Evolutionary conservation across 2,888 invertebrate genomes (phyloP).

Genomic region (Folsomia manolachei): DNA sequence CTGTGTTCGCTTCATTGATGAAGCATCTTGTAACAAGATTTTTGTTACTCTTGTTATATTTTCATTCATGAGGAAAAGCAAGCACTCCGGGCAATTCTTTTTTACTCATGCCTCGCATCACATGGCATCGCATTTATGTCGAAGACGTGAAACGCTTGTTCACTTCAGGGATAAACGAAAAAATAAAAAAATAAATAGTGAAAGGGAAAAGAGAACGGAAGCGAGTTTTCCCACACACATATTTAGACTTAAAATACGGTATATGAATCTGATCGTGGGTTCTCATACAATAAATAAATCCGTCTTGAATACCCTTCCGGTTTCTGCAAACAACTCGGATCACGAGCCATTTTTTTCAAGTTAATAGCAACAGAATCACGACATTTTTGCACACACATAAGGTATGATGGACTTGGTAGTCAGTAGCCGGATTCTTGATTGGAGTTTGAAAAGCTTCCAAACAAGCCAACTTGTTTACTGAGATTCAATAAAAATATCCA

Average conservation of each 20-base stretch:
- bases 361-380: background rate
- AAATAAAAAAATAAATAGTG: background rate
- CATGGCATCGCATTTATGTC: background rate
- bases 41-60: no score
- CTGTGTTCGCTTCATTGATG: background rate
- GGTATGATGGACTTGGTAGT: slow-evolving; percentile 2
- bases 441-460: slow-evolving; percentile 1
- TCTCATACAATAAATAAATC: background rate
- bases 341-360: background rate
- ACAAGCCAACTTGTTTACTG: slow-evolving; percentile 3
- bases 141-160: background rate
- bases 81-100: background rate
- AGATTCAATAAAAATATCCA: slow-evolving; percentile 5
- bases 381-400: slow-evolving; percentile 5
- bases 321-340: background rate
- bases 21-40: background rate
- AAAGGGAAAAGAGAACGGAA: background rate
- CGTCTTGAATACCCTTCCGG: background rate
- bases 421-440: background rate
- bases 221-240: background rate
- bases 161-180: background rate
- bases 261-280: background rate
- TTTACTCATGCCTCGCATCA: background rate
- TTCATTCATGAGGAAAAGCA: background rate
- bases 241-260: background rate